phyloP scores from a whole-genome alignment of 2,113 vertebrate genomes.

The Cyanistes caeruleus region DNA sequence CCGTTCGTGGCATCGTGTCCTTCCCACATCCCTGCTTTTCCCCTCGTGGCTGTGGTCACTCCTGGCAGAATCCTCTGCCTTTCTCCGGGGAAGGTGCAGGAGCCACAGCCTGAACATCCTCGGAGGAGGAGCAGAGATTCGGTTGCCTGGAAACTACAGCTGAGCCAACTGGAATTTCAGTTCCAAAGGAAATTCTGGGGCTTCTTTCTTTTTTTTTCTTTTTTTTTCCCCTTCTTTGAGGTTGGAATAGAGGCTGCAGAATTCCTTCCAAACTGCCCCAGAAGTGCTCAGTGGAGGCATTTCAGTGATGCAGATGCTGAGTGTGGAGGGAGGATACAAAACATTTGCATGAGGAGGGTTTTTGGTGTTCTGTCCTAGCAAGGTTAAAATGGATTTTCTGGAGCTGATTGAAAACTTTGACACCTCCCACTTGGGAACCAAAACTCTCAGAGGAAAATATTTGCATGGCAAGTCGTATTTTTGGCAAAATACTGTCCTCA shows the following conservation, averaged over 20 bases:
- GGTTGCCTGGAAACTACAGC: slow-evolving; percentile 23
- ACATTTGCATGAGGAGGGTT: not conserved
- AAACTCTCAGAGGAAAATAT: not conserved
- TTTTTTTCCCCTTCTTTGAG: not conserved
- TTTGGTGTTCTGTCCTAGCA: not conserved
- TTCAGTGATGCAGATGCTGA: not conserved
- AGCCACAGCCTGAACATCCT: not conserved
- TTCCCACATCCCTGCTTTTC: not conserved
- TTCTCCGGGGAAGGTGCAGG: not conserved
- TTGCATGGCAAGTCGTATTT: not conserved
- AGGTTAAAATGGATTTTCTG: not conserved
- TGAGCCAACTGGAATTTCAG: not conserved
- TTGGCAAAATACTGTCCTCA: not conserved
- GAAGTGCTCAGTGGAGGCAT: not conserved
- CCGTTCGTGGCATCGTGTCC: accelerated
- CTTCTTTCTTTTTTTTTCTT: not conserved
- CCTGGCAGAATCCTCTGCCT: accelerated
- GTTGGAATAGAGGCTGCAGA: not conserved
- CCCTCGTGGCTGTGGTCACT: accelerated
- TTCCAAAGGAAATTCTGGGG: not conserved
- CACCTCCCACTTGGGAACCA: not conserved
- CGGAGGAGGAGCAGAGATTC: not conserved
- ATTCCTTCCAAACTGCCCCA: not conserved
- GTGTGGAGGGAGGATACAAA: not conserved
- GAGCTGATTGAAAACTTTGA: not conserved